Base-by-base conservation (phyloP, 2,797 vertebrate genomes). In the Enteromius unitaeniatus region DNA sequence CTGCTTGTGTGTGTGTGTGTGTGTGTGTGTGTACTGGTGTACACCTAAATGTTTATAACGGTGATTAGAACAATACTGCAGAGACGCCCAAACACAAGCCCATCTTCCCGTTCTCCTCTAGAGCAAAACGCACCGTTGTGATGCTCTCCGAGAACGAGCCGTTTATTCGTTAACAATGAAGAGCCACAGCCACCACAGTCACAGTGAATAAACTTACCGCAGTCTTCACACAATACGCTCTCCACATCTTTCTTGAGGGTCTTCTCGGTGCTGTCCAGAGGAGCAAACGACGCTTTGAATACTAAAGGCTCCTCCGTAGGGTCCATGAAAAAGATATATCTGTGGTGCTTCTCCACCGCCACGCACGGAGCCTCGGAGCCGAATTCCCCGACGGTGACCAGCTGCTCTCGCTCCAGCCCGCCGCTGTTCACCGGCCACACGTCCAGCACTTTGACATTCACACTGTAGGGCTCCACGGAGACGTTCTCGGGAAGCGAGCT, bases 241-340 rank as follows among this genome's bases (percentile, higher is more conserved):
- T 95, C 96, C 93, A 98, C 97, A 94, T 99, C 97, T 93, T 96
- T 97, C 94, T 97, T 98, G 83, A 96, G 95, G 93, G 95, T 97
- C 94, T 96, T 97, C 90, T 93, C 93, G 94, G 94, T 95, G 87
- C 97, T 96, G 89, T 97, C 96, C 84, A 97, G 91, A 58, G 97
- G 97, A 88, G 97, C 96, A 89, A 96, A 98, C 88, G 97, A 96
- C 88, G 97, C 95, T 92, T 94, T 96, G 94, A 97, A 99, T 91
- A 98, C 96, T 88, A 96, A 94, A 87, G 97, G 97, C 92, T 98
- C 95, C 91, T 97, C 96, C 47, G 97, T 98, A 92, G 97, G 97
- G 95, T 98, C 97, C 96, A 98, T 96, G 94, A 99, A 99, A 94
- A 98, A 98, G 91, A 99, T 96, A 93, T 98, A 99, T 94, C 97